Evolutionary conservation across 2,113 vertebrate genomes (phyloP), one percentile per base, ranked within the genome.

Genomic region (Forbesichthys agassizii): DNA sequence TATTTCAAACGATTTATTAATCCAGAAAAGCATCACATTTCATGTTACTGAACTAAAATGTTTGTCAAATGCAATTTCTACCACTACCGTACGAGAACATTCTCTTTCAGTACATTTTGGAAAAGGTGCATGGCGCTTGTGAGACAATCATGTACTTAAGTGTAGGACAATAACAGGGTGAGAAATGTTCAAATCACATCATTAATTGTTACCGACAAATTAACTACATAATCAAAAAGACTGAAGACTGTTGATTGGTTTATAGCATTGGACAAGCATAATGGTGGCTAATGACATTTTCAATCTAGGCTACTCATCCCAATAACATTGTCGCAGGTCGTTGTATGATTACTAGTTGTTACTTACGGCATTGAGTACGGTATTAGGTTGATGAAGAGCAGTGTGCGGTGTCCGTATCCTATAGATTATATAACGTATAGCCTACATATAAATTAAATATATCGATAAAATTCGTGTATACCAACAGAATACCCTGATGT

Each of bases 381-480:
- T 46, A 7, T 33, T 7, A 56, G 61, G n/a, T 20, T n/a, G 67
- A 65, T 65, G 76, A 64, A 57, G 79, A 49, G 27, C 76, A 36
- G 62, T 13, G 64, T 54, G 54, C 18, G 27, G 64, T 67, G 60
- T 69, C 73, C 61, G 16, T 7, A 74, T 8, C 33, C 75, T 71
- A 62, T 92, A 89, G 88, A 86, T 86, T 89, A 90, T 89, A 65
- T 20, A 16, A 4, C 12, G 1, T 27, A 27, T 27, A 27, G 27
- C 27, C 27, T 27, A 27, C 27, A 27, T 86, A 84, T 82, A 54
- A 85, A 88, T 87, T 90, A 90, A 87, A 90, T 88, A 90, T 88
- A 48, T 81, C 61, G 48, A 3, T 20, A 74, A 79, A 86, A 88
- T 83, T 77, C 75, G 61, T 59, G 74, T 74, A 79, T 77, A 73